These are phyloP conservation scores for Heteractis magnifica DNA, from an alignment of 92 coral and sea anemone species.

Conservation along the genomic window DNA sequence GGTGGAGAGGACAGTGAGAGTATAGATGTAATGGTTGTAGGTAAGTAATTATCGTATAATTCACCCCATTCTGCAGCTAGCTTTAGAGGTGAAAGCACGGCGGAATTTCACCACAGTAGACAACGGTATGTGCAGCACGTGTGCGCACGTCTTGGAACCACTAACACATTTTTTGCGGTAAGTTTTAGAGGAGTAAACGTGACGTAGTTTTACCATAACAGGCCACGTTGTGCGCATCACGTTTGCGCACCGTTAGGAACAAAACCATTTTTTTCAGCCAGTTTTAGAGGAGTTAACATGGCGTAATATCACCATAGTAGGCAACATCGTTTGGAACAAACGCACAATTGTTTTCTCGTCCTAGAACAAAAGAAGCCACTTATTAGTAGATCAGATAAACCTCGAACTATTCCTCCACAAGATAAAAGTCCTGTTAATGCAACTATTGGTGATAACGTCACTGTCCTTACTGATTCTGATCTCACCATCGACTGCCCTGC, in stretches of 20 bases:
- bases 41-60: constrained; percentile 26
- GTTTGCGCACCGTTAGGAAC: no score
- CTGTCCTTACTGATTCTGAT: constrained; percentile 49
- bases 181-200: no score
- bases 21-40: constrained; percentile 38
- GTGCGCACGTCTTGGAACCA: no score
- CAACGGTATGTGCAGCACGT: no score
- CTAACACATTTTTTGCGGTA: no score
- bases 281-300: no score
- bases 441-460: constrained; percentile 55
- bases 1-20: constrained; percentile 62
- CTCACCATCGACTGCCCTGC: constrained; percentile 58
- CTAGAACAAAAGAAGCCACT: constrained; percentile 33
- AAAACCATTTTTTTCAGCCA: no score
- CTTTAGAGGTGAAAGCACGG: background rate
- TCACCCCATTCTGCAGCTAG: no score
- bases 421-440: constrained; percentile 39
- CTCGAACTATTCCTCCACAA: constrained; percentile 30
- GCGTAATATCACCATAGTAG: no score
- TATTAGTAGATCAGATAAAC: constrained; percentile 12
- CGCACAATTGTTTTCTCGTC: background rate
- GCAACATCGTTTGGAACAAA: background rate
- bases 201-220: no score
- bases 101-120: background rate
- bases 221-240: no score